Conservation (phyloP, 2,113 vertebrate species). For the Girardinichthys multiradiatus region DNA sequence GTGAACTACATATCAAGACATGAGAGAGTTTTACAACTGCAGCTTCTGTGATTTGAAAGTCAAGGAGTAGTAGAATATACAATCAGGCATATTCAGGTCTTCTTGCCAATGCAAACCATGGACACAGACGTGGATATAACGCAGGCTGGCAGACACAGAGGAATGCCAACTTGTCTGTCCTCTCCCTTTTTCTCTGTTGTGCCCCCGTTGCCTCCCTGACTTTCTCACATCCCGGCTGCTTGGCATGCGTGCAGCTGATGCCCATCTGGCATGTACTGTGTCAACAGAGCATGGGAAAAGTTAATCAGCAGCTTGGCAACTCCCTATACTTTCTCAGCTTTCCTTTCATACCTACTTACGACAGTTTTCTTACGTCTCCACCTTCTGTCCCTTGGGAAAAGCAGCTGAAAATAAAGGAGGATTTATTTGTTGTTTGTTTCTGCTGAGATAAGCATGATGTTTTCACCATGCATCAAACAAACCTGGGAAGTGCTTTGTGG, state of each 20-base stretch:
- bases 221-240: constrained; percentile 56
- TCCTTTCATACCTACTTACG: background rate
- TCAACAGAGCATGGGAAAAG: constrained; percentile 72
- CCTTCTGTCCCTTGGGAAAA: no score
- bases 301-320: constrained; percentile 55
- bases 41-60: background rate
- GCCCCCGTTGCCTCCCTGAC: background rate
- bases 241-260: constrained; percentile 67
- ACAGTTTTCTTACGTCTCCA: background rate
- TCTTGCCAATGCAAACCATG: background rate
- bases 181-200: background rate
- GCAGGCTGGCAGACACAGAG: background rate
- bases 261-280: constrained; percentile 55
- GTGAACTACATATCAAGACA: no score
- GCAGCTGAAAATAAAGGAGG: constrained; percentile 1
- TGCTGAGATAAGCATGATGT: constrained; percentile 1
- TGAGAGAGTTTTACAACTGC: no score
- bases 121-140: background rate
- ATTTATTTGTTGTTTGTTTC: background rate
- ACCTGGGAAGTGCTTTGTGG: constrained; percentile 11
- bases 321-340: background rate
- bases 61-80: background rate
- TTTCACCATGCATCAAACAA: constrained; percentile 16
- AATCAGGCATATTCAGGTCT: no score
- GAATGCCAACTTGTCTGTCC: background rate